These are phyloP conservation scores for Tachyglossus aculeatus DNA, from an alignment of 2,797 vertebrate species.

Conservation along the genomic window DNA sequence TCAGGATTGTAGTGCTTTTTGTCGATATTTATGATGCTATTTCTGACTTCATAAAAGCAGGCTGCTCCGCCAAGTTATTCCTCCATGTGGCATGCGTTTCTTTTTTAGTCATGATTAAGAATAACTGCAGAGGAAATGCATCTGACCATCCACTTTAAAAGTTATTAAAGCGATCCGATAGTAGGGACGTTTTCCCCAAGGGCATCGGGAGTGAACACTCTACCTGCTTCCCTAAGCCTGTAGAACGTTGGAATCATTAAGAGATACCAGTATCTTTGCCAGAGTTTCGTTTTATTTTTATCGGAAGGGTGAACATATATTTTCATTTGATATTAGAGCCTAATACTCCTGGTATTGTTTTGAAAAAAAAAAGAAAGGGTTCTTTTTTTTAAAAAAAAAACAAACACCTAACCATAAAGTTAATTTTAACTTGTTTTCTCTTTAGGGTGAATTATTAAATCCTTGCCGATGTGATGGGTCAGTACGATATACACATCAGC, in stretches of 20 bases:
- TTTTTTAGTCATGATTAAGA: slow-evolving; percentile 56
- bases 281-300: slow-evolving; percentile 31
- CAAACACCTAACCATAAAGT: slow-evolving; percentile 2
- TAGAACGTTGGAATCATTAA: slow-evolving; percentile 41
- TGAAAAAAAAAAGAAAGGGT: slow-evolving; percentile 2
- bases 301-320: slow-evolving; percentile 48
- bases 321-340: slow-evolving; percentile 33
- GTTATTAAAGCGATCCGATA: slow-evolving; percentile 48
- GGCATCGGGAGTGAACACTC: slow-evolving; percentile 37
- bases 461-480: slow-evolving; percentile 93
- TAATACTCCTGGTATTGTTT: not conserved
- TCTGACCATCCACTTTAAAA: slow-evolving; percentile 51
- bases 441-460: slow-evolving; percentile 89
- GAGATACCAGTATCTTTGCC: slow-evolving; percentile 32
- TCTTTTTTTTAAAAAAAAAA: not conserved
- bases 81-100: slow-evolving; percentile 34
- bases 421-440: slow-evolving; percentile 39
- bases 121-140: slow-evolving; percentile 57
- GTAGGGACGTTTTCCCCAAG: not conserved
- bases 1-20: slow-evolving; percentile 26
- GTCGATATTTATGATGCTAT: slow-evolving; percentile 61
- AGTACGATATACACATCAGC: slow-evolving; percentile 91
- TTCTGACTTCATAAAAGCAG: slow-evolving; percentile 39
- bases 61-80: slow-evolving; percentile 16
- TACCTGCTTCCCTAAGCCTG: too few species aligned